These are phyloP conservation scores for Eledona agricola DNA, from an alignment of 2,888 invertebrate species.

Conservation along the genomic window DNA sequence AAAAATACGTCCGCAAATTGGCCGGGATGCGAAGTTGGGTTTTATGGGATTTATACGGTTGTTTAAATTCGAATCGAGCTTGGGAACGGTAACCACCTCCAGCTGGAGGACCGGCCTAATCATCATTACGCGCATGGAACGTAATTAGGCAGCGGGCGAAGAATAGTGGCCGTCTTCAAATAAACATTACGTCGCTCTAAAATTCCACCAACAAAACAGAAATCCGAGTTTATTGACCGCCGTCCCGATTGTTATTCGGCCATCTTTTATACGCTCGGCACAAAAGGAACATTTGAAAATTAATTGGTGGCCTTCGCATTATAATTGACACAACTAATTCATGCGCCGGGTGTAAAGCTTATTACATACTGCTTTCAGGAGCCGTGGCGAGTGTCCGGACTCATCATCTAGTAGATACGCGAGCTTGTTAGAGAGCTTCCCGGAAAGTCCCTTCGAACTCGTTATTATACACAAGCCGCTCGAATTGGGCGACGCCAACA, in stretches of 20 bases:
- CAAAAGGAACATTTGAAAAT: constrained; percentile 39
- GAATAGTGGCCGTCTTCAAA: constrained; percentile 31
- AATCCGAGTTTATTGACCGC: constrained; percentile 36
- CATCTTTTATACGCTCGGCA: constrained; percentile 34
- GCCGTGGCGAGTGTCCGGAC: too few relatives aligned
- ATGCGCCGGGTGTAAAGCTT: constrained; percentile 24
- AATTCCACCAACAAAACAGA: constrained; percentile 32
- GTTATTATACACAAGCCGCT: constrained; percentile 12
- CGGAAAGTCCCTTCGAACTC: constrained; percentile 24
- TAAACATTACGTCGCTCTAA: constrained; percentile 34
- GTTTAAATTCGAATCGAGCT: constrained; percentile 26
- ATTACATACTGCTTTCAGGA: constrained; percentile 17
- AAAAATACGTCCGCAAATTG: constrained; percentile 30
- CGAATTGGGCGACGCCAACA: constrained; percentile 13
- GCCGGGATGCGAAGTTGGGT: constrained; percentile 17
- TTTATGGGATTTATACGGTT: constrained; percentile 31
- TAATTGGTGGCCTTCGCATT: constrained; percentile 38
- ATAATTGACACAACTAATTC: constrained; percentile 40
- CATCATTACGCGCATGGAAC: constrained; percentile 28
- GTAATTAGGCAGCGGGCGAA: constrained; percentile 28
- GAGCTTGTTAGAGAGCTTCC: too few relatives aligned
- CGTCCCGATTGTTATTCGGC: constrained; percentile 35
- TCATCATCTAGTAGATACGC: too few relatives aligned
- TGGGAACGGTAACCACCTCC: constrained; percentile 21
- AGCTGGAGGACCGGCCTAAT: constrained; percentile 23